Evolutionary conservation across 2,113 vertebrate genomes (phyloP).

Genomic region (Thermophis baileyi): DNA sequence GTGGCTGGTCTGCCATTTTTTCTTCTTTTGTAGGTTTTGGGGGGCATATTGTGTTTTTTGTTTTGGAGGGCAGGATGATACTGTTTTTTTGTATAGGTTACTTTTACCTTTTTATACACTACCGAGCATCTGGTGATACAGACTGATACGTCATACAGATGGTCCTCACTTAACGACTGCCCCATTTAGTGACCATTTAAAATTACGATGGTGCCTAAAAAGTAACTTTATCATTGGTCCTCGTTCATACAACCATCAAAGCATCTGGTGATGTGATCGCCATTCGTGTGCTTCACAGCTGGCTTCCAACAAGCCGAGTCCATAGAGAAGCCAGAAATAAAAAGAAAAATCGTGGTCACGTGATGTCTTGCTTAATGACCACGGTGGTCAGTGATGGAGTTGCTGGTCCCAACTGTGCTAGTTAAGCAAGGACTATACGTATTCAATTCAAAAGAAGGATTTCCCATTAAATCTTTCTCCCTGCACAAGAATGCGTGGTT

Average conservation of each 20-base stretch:
- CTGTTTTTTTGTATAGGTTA: background rate
- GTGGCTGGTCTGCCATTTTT: background rate
- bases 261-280: background rate
- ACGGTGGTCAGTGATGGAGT: background rate
- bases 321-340: background rate
- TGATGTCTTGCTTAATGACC: background rate
- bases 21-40: background rate
- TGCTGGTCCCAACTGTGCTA: background rate
- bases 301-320: background rate
- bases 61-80: background rate
- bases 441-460: background rate
- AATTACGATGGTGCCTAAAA: background rate
- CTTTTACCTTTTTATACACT: background rate
- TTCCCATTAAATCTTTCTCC: background rate
- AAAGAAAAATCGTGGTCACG: background rate
- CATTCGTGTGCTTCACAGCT: fast-evolving
- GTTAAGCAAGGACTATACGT: background rate
- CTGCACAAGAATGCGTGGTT: background rate
- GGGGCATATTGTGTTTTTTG: background rate
- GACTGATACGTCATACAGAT: background rate
- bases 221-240: background rate
- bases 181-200: background rate
- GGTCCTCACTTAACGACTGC: background rate
- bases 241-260: background rate
- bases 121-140: background rate